These are phyloP conservation scores for Cantharis nigra DNA, from an alignment of 2,888 invertebrate species.

Conservation along the genomic window DNA sequence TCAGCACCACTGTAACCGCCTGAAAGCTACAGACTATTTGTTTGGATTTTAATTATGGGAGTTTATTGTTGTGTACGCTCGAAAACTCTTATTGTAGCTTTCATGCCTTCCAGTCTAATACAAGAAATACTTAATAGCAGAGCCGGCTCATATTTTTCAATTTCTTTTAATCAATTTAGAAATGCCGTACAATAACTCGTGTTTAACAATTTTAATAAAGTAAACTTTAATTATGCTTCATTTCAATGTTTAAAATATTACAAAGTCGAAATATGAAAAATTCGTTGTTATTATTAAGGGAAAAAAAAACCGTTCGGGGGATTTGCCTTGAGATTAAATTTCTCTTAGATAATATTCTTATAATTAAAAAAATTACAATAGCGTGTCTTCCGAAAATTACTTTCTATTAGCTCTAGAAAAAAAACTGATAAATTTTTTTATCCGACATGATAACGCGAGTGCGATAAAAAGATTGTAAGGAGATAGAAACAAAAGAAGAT, in stretches of 20 bases:
- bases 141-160: slow-evolving; percentile 12
- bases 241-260: not conserved
- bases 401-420: not conserved
- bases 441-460: not conserved
- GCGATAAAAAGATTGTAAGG: not conserved
- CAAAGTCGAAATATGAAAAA: not conserved
- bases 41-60: slow-evolving; percentile 25
- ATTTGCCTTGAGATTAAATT: not conserved
- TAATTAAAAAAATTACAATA: not conserved
- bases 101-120: not conserved
- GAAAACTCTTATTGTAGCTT: slow-evolving; percentile 8
- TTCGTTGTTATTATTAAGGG: not conserved
- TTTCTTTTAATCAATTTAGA: slow-evolving; percentile 5
- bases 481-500: slow-evolving; percentile 5
- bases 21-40: slow-evolving; percentile 26
- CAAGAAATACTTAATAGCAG: not conserved
- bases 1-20: slow-evolving; percentile 29
- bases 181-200: not conserved
- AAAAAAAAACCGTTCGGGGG: not conserved
- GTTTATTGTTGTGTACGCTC: slow-evolving; percentile 16
- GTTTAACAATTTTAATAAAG: not conserved
- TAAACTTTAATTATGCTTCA: not conserved
- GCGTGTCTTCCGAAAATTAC: not conserved
- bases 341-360: not conserved
- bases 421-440: not conserved